These are phyloP conservation scores for Chascanopsetta lugubris DNA, from an alignment of 2,113 vertebrate species.

Conservation along the genomic window DNA sequence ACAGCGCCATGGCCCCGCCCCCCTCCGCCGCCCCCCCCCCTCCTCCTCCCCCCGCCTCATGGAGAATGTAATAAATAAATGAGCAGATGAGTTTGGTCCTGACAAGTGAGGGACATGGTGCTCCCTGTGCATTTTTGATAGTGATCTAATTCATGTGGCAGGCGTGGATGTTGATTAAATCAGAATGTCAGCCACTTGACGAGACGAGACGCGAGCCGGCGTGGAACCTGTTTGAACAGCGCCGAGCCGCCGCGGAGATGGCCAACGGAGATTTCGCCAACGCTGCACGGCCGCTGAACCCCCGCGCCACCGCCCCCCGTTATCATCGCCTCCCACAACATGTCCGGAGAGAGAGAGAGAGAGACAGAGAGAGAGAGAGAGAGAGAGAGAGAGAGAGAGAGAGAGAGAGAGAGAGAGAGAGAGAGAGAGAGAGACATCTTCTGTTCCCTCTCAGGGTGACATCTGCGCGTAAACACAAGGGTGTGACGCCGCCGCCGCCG, in stretches of 20 bases:
- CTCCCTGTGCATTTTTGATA: constrained; percentile 84
- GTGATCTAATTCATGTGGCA: constrained; percentile 85
- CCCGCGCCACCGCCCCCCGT: constrained; percentile 50
- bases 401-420: constrained; percentile 39
- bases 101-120: constrained; percentile 82
- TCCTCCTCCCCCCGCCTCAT: constrained; percentile 60
- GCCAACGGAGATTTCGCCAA: constrained; percentile 77
- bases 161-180: constrained; percentile 85
- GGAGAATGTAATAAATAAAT: constrained; percentile 80
- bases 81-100: constrained; percentile 80
- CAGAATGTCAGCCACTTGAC: constrained; percentile 84
- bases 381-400: constrained; percentile 19
- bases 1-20: constrained; percentile 36
- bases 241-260: constrained; percentile 67
- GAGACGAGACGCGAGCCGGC: constrained; percentile 79
- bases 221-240: constrained; percentile 80
- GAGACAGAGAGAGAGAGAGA: no score
- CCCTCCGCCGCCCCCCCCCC: no score
- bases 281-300: constrained; percentile 53
- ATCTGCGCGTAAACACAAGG: constrained; percentile 68
- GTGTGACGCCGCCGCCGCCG: constrained; percentile 57
- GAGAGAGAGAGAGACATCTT: constrained; percentile 47
- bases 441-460: constrained; percentile 59
- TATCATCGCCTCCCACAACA: constrained; percentile 64
- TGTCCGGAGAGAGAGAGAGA: constrained; percentile 62